Conservation (phyloP, 2,888 invertebrate genomes). For the Nematopogon swammerdamellus region DNA sequence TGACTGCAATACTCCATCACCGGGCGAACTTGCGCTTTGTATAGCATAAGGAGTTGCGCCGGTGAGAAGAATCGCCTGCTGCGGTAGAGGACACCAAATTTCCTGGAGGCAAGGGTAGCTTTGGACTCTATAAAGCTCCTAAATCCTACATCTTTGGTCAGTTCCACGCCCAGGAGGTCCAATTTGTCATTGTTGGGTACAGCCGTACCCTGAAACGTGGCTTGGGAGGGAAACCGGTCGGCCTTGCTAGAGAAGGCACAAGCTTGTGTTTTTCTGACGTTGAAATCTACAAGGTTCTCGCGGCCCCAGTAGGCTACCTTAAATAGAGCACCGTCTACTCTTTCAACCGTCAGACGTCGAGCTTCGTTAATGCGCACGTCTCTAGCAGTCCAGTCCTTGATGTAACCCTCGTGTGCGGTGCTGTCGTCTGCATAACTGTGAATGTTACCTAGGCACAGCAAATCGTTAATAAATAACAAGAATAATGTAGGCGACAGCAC, state of each 20-base stretch:
- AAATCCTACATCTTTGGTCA: no score
- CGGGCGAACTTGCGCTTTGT: no score
- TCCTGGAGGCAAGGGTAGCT: no score
- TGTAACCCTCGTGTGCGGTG: not conserved
- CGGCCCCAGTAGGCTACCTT: not conserved
- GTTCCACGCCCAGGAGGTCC: no score
- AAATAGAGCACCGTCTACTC: not conserved
- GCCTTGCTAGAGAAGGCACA: not conserved
- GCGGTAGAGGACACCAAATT: no score
- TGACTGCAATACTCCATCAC: no score
- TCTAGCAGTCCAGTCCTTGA: not conserved
- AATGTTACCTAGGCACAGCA: not conserved
- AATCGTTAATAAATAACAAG: not conserved
- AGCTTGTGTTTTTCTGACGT: not conserved
- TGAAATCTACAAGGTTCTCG: not conserved
- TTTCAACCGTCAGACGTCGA: not conserved
- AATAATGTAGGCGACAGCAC: conserved; percentile 1
- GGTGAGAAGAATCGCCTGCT: no score
- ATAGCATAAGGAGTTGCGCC: no score
- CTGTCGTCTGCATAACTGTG: conserved; percentile 1
- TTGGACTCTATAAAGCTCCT: no score
- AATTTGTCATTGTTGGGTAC: no score
- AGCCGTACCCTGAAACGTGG: no score
- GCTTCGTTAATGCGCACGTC: not conserved
- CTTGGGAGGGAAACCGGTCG: not conserved